Conservation (phyloP, 2,888 invertebrate genomes). For the Limenitis camilla region DNA sequence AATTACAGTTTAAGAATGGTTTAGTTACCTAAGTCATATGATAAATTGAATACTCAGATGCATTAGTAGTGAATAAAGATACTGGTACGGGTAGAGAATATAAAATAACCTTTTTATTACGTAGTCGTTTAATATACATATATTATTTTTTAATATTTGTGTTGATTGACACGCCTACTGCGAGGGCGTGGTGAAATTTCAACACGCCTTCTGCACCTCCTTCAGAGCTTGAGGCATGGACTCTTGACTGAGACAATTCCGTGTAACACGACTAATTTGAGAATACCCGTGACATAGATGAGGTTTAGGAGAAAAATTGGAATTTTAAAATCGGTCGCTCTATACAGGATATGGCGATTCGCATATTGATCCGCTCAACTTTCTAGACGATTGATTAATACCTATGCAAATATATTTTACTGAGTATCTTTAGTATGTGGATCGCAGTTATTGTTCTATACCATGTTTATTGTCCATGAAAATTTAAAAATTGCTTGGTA, state of each 20-base stretch:
- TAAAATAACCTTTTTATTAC: slow-evolving; percentile 2
- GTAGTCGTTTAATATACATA: background rate
- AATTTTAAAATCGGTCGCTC: slow-evolving; percentile 34
- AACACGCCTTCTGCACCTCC: slow-evolving; percentile 64
- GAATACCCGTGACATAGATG: slow-evolving; percentile 29
- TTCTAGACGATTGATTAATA: slow-evolving; percentile 71
- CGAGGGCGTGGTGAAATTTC: slow-evolving; percentile 48
- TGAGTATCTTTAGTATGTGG: slow-evolving; percentile 1
- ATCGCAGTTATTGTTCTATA: too few relatives aligned
- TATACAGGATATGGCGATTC: slow-evolving; percentile 47
- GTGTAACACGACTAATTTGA: slow-evolving; percentile 48
- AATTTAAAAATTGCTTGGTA: too few relatives aligned
- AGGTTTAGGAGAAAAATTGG: slow-evolving; percentile 29
- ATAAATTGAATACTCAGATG: too few relatives aligned
- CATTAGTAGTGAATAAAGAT: too few relatives aligned
- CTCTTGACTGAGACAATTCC: slow-evolving; percentile 44
- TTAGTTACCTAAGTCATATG: too few relatives aligned
- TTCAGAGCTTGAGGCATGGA: slow-evolving; percentile 35
- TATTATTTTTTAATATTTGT: slow-evolving; percentile 23
- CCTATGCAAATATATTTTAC: slow-evolving; percentile 29
- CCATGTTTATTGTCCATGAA: too few relatives aligned
- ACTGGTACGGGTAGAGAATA: background rate
- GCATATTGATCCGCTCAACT: slow-evolving; percentile 63
- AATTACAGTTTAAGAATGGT: too few relatives aligned
- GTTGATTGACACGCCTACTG: slow-evolving; percentile 48